Base-by-base conservation (phyloP, 2,888 invertebrate species). In the Hemistola chrysoprasaria region DNA sequence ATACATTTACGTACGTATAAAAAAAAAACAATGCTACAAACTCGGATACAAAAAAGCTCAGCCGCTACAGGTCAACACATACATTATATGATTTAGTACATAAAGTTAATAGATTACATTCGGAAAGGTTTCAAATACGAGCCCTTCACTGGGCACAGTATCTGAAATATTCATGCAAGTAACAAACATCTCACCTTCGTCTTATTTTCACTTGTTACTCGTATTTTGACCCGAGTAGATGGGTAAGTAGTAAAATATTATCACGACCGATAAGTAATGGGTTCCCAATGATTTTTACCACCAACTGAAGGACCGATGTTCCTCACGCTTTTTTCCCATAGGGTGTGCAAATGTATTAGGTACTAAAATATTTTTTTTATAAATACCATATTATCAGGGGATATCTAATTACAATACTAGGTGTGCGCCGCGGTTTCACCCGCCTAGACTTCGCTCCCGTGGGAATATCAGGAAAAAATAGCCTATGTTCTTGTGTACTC, bases 121-220 rank as follows among this genome's bases (percentile, higher is more conserved):
- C 16, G 16, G 50, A 53, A 54, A 62, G 35, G 55, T 52, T 47
- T 54, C n/a, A 51, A 56, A 59, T 57, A 56, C 44, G 47, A 41
- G 32, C 50, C 49, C 52, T 62, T 50, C 54, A 53, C 50, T 43
- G 51, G 35, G 32, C 45, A 26, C 38, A 27, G 20, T 48, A 43
- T 36, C 48, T 61, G 48, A 62, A 65, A 62, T 63, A 66, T 66
- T 66, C 56, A 65, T 49, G 42, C 39, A 26, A 28, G 48, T 20
- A 16, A 53, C 48, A 43, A 47, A 45, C 44, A 46, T 54, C 46
- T 40, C 33, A 40, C 44, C 51, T 54, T 39, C 47, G 41, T 47
- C 53, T 50, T 50, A 48, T 56, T 53, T 55, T 40, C 43, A 42
- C 30, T 30, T 43, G 33, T 24, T 3, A 2, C 16, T 4, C 4